Evolutionary conservation across 2,797 vertebrate genomes (phyloP).

Genomic region (Phrynocephalus guinanensis): DNA sequence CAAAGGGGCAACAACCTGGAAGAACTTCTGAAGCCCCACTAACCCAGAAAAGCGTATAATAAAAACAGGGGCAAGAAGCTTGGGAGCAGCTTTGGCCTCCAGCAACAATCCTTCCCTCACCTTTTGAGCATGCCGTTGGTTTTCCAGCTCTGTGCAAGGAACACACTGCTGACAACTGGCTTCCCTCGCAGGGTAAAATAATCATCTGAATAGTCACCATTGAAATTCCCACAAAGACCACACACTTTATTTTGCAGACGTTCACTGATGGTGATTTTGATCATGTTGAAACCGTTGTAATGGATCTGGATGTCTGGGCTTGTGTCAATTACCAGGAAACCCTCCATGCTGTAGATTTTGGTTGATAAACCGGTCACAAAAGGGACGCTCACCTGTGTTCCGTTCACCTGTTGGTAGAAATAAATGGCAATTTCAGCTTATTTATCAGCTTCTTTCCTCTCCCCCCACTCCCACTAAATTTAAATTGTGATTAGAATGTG

Average conservation of each 20-base stretch:
- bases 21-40: too few species aligned
- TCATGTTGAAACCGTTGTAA: conserved; percentile 95
- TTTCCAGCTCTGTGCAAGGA: conserved; percentile 98
- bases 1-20: too few species aligned
- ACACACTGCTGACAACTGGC: conserved; percentile 89
- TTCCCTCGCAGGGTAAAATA: conserved; percentile 94
- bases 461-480: background rate
- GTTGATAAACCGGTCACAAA: conserved; percentile 94
- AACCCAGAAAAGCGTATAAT: too few species aligned
- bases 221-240: conserved; percentile 97
- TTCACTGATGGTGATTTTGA: conserved; percentile 92
- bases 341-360: conserved; percentile 92
- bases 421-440: conserved; percentile 7
- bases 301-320: conserved; percentile 95
- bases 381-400: conserved; percentile 91
- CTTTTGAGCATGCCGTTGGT: conserved; percentile 99
- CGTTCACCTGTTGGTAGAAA: conserved; percentile 85
- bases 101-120: conserved; percentile 69
- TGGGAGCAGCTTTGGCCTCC: too few species aligned
- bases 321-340: conserved; percentile 96
- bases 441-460: background rate
- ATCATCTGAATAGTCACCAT: conserved; percentile 91
- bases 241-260: conserved; percentile 97
- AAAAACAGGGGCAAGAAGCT: too few species aligned
- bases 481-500: background rate